Conservation (phyloP, 1,140 invertebrate genomes). For the Latrodectus geometricus region DNA sequence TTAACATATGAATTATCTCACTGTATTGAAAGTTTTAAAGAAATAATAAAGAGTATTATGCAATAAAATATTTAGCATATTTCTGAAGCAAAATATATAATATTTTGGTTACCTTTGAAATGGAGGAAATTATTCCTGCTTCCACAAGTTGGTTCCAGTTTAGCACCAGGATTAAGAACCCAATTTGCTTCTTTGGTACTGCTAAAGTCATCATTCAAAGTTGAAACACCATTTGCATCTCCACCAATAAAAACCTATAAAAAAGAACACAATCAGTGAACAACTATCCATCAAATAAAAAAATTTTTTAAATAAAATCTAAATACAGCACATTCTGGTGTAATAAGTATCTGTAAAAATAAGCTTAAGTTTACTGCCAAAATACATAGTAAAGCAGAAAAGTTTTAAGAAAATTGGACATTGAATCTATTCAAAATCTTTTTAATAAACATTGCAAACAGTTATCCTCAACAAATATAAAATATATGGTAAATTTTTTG, state of each 20-base stretch:
- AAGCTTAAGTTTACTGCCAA: no score
- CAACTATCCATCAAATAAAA: no score
- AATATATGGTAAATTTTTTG: no score
- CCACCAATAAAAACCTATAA: constrained; percentile 69
- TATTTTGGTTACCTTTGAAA: constrained; percentile 62
- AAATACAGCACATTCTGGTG: no score
- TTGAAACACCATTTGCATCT: constrained; percentile 66
- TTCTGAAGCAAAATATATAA: background rate
- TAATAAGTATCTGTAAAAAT: no score
- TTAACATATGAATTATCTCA: background rate
- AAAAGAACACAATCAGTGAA: background rate
- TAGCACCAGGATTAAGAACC: constrained; percentile 68
- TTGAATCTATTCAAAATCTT: no score
- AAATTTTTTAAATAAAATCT: no score
- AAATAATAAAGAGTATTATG: background rate
- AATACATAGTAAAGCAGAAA: no score
- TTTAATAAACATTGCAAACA: no score
- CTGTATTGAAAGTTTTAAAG: background rate
- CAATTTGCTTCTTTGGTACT: constrained; percentile 67
- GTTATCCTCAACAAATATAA: no score
- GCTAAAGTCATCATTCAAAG: constrained; percentile 67
- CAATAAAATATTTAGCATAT: background rate
- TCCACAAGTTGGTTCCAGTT: constrained; percentile 67
- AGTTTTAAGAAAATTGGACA: no score
- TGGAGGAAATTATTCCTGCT: constrained; percentile 67